A percentile compares a stretch with the other conserved stretches of the same genome.
Evolutionary conservation across 2,797 vertebrate species (phyloP).

Genomic region (Sebastes reedi): DNA sequence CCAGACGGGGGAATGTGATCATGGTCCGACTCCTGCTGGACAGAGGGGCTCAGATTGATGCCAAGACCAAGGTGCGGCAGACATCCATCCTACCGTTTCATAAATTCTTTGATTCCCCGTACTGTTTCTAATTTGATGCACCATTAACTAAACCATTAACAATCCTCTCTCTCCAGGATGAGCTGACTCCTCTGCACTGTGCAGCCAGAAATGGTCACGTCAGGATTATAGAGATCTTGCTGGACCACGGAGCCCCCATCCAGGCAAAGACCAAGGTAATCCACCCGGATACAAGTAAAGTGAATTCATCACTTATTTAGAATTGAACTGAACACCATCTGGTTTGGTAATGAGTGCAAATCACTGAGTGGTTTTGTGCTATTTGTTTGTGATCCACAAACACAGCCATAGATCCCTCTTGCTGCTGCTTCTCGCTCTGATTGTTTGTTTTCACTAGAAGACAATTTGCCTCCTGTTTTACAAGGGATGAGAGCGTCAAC

Average conservation of each 20-base stretch:
- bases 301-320: background rate
- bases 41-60: slow-evolving; percentile 94
- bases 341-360: background rate
- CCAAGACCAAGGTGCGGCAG: slow-evolving; percentile 91
- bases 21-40: slow-evolving; percentile 98
- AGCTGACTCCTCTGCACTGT: slow-evolving; percentile 97
- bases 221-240: slow-evolving; percentile 94
- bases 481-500: background rate
- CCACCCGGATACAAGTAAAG: background rate
- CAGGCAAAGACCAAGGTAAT: slow-evolving; percentile 98
- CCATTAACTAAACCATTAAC: slow-evolving; percentile 23
- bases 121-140: slow-evolving; percentile 16
- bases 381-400: background rate
- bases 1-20: slow-evolving; percentile 95
- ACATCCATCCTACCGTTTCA: background rate
- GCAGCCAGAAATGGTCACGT: slow-evolving; percentile 96
- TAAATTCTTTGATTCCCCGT: background rate
- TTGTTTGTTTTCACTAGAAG: background rate
- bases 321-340: background rate
- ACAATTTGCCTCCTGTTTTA: background rate
- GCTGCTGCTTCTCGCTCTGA: background rate
- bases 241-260: slow-evolving; percentile 95
- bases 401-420: background rate
- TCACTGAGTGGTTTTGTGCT: background rate
- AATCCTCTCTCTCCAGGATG: slow-evolving; percentile 82